These are phyloP conservation scores for Aleiodes leptofemur DNA, from an alignment of 2,888 invertebrate species.

Conservation along the genomic window DNA sequence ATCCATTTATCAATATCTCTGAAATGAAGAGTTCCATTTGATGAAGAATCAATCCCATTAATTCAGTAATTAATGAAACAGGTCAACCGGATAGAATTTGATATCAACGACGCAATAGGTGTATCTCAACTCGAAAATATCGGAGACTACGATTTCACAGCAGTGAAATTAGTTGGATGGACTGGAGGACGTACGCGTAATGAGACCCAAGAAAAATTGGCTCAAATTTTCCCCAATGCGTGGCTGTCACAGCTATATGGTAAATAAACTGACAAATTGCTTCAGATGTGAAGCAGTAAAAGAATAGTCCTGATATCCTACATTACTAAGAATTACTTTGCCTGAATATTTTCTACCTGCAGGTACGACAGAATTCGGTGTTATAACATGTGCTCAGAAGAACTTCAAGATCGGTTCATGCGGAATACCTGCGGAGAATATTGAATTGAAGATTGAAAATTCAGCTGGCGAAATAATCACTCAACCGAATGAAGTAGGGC, in stretches of 20 bases:
- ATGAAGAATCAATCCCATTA: too few species aligned
- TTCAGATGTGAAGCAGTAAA: too few species aligned
- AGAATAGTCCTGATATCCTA: too few species aligned
- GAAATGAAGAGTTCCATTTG: too few species aligned
- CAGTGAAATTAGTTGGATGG: constrained; percentile 44
- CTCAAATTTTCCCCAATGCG: constrained; percentile 45
- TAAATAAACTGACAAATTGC: constrained; percentile 27
- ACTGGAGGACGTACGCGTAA: constrained; percentile 55
- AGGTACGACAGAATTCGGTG: constrained; percentile 49
- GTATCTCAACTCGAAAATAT: constrained; percentile 45
- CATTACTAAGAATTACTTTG: too few species aligned
- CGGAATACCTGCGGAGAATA: constrained; percentile 52
- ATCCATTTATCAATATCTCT: neutral
- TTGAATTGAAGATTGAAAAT: constrained; percentile 58
- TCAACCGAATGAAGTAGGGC: constrained; percentile 61
- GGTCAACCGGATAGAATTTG: constrained; percentile 57
- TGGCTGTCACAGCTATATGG: constrained; percentile 58
- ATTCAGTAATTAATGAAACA: constrained; percentile 28
- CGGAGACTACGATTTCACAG: constrained; percentile 55
- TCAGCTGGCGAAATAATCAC: constrained; percentile 49
- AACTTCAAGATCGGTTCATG: constrained; percentile 53
- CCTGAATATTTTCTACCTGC: constrained; percentile 53
- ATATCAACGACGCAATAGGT: constrained; percentile 57
- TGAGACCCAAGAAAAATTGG: constrained; percentile 50
- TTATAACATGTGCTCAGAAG: neutral